Conservation (phyloP, 2,113 vertebrate species). For the Lepus americanus region DNA sequence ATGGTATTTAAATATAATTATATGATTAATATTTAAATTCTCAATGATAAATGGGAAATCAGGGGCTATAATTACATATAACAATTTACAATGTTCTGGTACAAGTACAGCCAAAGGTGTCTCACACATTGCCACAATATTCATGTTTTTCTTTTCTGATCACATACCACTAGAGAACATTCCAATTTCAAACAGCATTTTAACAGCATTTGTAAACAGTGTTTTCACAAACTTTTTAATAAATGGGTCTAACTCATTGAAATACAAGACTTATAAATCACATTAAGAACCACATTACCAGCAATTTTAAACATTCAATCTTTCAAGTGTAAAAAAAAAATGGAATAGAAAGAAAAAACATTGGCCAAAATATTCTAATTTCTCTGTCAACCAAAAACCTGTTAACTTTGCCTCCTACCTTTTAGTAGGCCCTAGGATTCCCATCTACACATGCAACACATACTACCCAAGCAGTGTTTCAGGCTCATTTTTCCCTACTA, state of each 20-base stretch:
- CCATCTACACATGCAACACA: not conserved
- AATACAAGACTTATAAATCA: constrained; percentile 55
- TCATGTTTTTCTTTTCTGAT: constrained; percentile 57
- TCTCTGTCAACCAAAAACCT: constrained; percentile 19
- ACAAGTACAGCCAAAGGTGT: constrained; percentile 30
- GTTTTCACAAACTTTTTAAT: constrained; percentile 49
- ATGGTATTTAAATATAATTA: constrained; percentile 38
- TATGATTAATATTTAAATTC: constrained; percentile 21
- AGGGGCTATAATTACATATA: not conserved
- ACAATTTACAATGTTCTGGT: constrained; percentile 27
- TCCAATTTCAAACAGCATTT: constrained; percentile 54
- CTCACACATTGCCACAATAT: constrained; percentile 22
- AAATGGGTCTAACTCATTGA: constrained; percentile 27
- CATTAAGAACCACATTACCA: constrained; percentile 17
- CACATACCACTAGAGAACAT: constrained; percentile 62
- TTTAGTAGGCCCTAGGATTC: not conserved
- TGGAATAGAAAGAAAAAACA: no score
- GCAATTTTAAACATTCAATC: constrained; percentile 23
- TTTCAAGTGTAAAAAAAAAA: not conserved
- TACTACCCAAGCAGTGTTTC: not conserved
- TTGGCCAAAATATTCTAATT: not conserved
- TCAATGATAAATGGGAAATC: not conserved
- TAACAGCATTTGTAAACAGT: constrained; percentile 23
- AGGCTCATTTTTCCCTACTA: not conserved
- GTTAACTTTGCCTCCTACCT: not conserved